Conservation (phyloP, 1,140 invertebrate genomes). For the Drosophila littoralis region DNA sequence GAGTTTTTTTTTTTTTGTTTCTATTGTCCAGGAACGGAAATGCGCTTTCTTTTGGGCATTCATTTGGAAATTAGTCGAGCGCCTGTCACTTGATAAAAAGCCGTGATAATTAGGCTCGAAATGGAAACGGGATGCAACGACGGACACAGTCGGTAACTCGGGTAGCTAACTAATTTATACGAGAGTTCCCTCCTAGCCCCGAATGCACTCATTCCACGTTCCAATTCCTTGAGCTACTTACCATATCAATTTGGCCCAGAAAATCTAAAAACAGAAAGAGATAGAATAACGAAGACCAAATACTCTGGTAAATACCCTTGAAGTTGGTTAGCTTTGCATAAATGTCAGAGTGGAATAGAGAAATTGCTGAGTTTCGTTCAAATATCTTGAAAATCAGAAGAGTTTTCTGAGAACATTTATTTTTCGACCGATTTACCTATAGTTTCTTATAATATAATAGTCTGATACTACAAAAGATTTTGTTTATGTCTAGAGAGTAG, state of each 20-base stretch:
- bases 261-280: constrained; percentile 1
- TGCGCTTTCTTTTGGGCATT: constrained; percentile 47
- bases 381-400: too few species aligned
- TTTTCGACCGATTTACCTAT: too few species aligned
- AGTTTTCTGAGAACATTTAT: too few species aligned
- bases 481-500: too few species aligned
- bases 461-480: too few species aligned
- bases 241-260: constrained; percentile 73
- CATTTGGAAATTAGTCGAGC: constrained; percentile 65
- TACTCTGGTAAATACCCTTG: too few species aligned
- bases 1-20: not conserved
- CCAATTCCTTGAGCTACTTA: constrained; percentile 55
- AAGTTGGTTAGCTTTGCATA: too few species aligned
- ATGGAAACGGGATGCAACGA: constrained; percentile 42
- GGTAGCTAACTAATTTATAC: constrained; percentile 74
- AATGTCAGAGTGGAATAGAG: too few species aligned
- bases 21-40: constrained; percentile 55
- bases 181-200: not conserved
- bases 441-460: too few species aligned
- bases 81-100: constrained; percentile 70
- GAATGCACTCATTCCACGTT: not conserved
- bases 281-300: too few species aligned
- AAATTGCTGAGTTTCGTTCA: too few species aligned
- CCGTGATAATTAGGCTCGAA: constrained; percentile 69
- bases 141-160: constrained; percentile 40